These are phyloP conservation scores for Tolmerus cingulatus DNA, from an alignment of 2,888 invertebrate species.

Conservation along the genomic window DNA sequence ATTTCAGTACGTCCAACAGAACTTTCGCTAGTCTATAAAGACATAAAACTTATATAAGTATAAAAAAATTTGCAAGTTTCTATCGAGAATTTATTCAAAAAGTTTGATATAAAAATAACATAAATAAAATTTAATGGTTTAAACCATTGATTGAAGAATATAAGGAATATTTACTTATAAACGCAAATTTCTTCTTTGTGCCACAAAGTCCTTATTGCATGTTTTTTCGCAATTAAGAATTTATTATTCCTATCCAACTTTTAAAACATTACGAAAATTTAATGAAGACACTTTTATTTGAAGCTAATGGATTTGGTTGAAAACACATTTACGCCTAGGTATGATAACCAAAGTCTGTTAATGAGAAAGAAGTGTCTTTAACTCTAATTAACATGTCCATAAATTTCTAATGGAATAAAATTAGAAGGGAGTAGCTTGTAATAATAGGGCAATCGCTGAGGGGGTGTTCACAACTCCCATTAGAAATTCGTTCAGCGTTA, in stretches of 20 bases:
- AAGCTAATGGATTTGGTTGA: neutral
- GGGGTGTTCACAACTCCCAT: neutral
- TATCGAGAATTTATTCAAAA: too few relatives aligned
- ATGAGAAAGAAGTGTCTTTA: slow-evolving; percentile 8
- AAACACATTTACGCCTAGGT: neutral
- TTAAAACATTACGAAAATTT: neutral
- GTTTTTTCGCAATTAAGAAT: neutral
- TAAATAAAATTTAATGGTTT: too few relatives aligned
- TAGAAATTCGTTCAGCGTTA: neutral
- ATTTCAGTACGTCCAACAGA: too few relatives aligned
- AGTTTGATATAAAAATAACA: too few relatives aligned
- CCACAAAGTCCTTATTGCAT: neutral
- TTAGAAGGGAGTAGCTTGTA: neutral
- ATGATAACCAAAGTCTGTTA: neutral
- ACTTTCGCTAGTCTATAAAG: too few relatives aligned
- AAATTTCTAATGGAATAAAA: slow-evolving; percentile 21
- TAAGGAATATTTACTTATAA: too few relatives aligned
- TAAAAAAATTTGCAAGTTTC: too few relatives aligned
- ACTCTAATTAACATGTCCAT: slow-evolving; percentile 31
- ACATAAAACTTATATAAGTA: too few relatives aligned
- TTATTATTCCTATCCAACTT: neutral
- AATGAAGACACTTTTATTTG: neutral
- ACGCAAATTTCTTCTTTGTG: neutral
- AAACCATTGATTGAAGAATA: too few relatives aligned
- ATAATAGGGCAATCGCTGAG: neutral